Evolutionary conservation across 1,140 invertebrate species (phyloP).

Genomic region (Araneus ventricosus): DNA sequence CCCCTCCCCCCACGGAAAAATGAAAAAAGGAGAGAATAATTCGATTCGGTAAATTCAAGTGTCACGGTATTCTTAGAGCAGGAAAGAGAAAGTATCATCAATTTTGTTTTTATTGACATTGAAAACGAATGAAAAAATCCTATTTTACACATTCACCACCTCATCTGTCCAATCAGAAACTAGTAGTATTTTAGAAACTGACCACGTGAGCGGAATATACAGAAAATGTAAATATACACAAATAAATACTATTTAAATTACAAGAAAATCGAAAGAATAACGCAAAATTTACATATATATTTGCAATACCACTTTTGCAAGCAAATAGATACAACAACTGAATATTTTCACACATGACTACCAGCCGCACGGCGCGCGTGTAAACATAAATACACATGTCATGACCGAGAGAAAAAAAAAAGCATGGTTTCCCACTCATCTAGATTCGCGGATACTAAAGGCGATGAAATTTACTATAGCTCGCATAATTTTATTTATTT

Average conservation of each 20-base stretch:
- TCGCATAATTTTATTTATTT: neutral
- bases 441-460: neutral
- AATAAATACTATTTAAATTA: neutral
- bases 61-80: neutral
- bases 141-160: slow-evolving; percentile 20
- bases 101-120: slow-evolving; percentile 50
- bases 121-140: slow-evolving; percentile 27
- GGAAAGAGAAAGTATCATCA: neutral
- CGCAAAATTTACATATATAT: no score
- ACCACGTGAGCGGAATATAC: slow-evolving; percentile 67
- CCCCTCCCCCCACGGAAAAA: no score
- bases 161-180: slow-evolving; percentile 64
- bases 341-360: neutral
- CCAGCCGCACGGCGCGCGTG: slow-evolving; percentile 10
- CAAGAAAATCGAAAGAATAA: neutral
- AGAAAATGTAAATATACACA: slow-evolving; percentile 21
- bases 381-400: slow-evolving; percentile 71
- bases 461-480: neutral
- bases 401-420: slow-evolving; percentile 52
- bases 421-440: slow-evolving; percentile 40
- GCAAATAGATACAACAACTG: neutral
- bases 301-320: no score
- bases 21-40: neutral
- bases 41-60: neutral
- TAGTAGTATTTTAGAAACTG: slow-evolving; percentile 31